These are phyloP conservation scores for Mycogona germanica DNA, from an alignment of 2,888 invertebrate species.

Conservation along the genomic window DNA sequence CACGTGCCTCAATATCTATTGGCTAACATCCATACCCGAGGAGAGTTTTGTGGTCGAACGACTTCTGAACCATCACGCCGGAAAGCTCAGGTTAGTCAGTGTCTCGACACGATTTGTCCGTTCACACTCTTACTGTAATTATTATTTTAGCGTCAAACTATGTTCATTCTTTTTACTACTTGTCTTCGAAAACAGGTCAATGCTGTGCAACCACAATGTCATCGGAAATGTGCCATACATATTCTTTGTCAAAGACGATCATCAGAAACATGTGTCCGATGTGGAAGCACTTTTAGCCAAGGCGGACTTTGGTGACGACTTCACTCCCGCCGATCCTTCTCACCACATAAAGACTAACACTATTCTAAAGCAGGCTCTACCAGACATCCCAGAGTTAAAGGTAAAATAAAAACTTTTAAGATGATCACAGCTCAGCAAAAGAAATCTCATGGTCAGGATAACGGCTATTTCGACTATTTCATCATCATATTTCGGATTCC, in stretches of 20 bases:
- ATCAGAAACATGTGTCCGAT: background rate
- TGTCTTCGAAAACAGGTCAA: background rate
- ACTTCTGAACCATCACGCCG: background rate
- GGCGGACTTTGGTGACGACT: conserved; percentile 1
- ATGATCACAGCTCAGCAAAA: too few species aligned
- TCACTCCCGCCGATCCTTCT: background rate
- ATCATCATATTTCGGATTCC: too few species aligned
- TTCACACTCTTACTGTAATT: too few species aligned
- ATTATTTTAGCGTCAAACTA: background rate
- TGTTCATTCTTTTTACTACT: background rate
- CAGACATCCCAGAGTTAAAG: background rate
- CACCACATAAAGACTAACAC: background rate
- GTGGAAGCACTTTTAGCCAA: background rate
- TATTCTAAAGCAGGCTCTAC: background rate
- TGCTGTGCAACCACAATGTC: background rate
- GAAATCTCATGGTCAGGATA: too few species aligned
- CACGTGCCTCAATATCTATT: too few species aligned
- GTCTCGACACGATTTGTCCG: background rate
- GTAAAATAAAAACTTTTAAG: too few species aligned
- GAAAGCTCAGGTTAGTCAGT: background rate
- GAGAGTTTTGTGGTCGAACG: background rate
- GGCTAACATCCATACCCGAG: background rate
- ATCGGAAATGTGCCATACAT: conserved; percentile 1
- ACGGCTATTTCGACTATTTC: too few species aligned
- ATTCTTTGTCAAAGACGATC: background rate